Conservation (phyloP, 2,797 vertebrate genomes). For the Babyrousa celebensis region DNA sequence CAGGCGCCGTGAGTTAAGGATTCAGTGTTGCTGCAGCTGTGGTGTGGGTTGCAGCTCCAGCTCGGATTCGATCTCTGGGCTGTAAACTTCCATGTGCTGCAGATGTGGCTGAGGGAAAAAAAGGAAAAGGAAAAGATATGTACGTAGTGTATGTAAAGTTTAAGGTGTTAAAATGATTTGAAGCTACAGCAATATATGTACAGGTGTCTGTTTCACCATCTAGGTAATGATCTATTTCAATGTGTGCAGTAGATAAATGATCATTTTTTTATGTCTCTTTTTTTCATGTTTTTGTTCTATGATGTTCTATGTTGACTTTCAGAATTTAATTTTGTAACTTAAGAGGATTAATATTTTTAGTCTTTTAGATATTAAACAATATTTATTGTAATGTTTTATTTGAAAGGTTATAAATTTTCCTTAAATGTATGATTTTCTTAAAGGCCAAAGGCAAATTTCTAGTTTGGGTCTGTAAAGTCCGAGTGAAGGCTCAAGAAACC, state of each 20-base stretch:
- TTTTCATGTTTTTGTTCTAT: background rate
- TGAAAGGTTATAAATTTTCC: conserved; percentile 19
- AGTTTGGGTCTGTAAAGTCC: background rate
- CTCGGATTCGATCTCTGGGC: no score
- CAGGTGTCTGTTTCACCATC: background rate
- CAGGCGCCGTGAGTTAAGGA: no score
- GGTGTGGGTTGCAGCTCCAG: no score
- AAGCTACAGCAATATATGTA: background rate
- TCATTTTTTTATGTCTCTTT: conserved; percentile 41
- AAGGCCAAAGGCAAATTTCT: conserved; percentile 14
- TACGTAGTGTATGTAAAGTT: background rate
- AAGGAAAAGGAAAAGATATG: background rate
- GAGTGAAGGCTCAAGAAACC: background rate
- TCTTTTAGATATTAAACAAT: conserved; percentile 12
- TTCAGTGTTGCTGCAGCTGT: no score
- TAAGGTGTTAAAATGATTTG: conserved; percentile 44
- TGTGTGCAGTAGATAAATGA: background rate
- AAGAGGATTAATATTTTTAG: conserved; percentile 16
- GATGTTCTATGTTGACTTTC: background rate
- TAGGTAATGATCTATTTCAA: background rate
- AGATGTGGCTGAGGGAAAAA: background rate
- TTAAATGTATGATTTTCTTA: conserved; percentile 5
- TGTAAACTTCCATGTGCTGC: no score
- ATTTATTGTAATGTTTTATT: conserved; percentile 29
- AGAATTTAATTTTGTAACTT: conserved; percentile 43